A percentile compares a stretch with the other conserved stretches of the same genome.
Evolutionary conservation across 2,888 invertebrate species (phyloP).

Genomic region (Acleris laterana): DNA sequence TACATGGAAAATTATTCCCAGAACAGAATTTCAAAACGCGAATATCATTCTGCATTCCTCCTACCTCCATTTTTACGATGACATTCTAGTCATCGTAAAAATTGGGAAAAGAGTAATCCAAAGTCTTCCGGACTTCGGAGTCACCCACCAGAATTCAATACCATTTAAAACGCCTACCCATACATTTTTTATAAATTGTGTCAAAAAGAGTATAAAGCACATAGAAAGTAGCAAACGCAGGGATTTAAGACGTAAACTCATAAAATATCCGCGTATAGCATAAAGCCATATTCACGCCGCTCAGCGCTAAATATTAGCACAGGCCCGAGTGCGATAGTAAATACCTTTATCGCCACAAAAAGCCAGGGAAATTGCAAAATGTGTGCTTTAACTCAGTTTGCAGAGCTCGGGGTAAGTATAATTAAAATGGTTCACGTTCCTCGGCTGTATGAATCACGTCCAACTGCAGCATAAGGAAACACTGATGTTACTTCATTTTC

Average conservation of each 20-base stretch:
- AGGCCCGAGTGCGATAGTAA: constrained; percentile 27
- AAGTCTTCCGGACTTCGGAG: too few relatives aligned
- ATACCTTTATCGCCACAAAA: constrained; percentile 32
- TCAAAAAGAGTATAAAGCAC: background rate
- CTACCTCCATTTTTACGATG: too few relatives aligned
- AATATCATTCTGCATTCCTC: too few relatives aligned
- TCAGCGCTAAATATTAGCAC: constrained; percentile 30
- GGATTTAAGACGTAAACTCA: constrained; percentile 34
- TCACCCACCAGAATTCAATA: too few relatives aligned
- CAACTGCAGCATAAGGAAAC: background rate
- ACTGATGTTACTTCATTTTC: background rate
- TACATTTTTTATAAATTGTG: background rate
- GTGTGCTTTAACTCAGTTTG: constrained; percentile 6
- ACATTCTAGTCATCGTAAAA: too few relatives aligned
- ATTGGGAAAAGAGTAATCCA: too few relatives aligned
- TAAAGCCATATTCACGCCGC: constrained; percentile 31
- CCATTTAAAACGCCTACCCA: background rate
- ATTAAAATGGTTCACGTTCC: constrained; percentile 3
- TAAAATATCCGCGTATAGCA: constrained; percentile 24
- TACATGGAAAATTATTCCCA: too few relatives aligned
- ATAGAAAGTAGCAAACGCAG: constrained; percentile 12
- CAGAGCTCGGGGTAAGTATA: background rate
- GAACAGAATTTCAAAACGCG: too few relatives aligned
- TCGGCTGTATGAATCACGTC: background rate
- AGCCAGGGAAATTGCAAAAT: constrained; percentile 8